A percentile compares a stretch with the other conserved stretches of the same genome.
Conservation (phyloP, 1,140 invertebrate species). For the Rhopalosiphum maidis region DNA sequence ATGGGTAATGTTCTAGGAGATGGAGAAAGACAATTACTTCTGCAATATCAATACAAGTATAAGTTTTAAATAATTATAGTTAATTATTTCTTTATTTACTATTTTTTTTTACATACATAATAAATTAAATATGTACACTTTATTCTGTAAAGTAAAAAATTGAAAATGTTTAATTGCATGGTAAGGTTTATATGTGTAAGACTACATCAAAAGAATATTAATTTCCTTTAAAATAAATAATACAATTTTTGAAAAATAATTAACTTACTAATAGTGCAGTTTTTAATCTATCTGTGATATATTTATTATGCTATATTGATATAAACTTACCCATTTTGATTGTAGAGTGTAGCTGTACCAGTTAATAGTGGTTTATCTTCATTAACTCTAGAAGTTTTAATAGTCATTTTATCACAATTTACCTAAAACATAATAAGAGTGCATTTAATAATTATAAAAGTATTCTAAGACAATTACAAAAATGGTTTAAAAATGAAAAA, state of each 20-base stretch:
- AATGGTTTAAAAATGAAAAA: neutral
- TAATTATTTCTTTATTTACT: neutral
- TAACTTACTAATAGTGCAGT: neutral
- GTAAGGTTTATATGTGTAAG: neutral
- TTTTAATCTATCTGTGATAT: neutral
- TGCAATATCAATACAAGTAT: neutral
- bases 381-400: constrained; percentile 44
- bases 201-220: neutral
- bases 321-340: constrained; percentile 45
- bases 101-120: neutral
- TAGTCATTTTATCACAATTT: constrained; percentile 34
- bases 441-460: neutral
- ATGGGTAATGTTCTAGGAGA: constrained; percentile 24
- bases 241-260: neutral
- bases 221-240: neutral
- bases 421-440: neutral
- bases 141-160: neutral
- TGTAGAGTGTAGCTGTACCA: constrained; percentile 39
- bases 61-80: neutral
- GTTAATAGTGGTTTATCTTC: constrained; percentile 54
- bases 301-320: neutral
- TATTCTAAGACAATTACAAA: neutral
- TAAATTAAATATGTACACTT: neutral
- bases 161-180: neutral
- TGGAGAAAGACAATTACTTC: constrained; percentile 5